phyloP scores from a whole-genome alignment of 1,140 invertebrate species.

The Apis cerana region DNA sequence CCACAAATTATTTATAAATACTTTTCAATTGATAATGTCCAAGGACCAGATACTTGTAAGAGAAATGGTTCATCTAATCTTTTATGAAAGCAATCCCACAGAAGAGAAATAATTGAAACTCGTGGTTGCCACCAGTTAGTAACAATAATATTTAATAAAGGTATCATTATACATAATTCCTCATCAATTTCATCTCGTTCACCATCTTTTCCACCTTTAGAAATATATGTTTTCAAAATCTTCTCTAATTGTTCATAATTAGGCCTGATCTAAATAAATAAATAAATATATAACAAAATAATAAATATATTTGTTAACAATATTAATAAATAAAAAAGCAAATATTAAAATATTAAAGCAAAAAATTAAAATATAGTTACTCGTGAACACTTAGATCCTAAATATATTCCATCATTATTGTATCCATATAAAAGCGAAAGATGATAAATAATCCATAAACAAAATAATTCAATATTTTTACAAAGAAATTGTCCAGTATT shows the following conservation, averaged over 20 bases:
- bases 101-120: constrained; percentile 73
- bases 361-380: constrained; percentile 53
- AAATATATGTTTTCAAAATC: constrained; percentile 74
- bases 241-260: constrained; percentile 75
- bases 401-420: constrained; percentile 67
- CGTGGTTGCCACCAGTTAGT: constrained; percentile 78
- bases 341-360: background rate
- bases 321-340: too few species aligned
- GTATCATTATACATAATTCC: constrained; percentile 76
- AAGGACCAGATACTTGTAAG: constrained; percentile 74
- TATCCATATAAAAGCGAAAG: constrained; percentile 76
- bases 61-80: constrained; percentile 78
- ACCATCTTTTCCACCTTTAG: constrained; percentile 72
- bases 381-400: constrained; percentile 59
- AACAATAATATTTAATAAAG: constrained; percentile 73
- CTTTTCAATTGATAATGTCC: constrained; percentile 77
- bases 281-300: background rate
- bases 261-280: constrained; percentile 53
- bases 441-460: constrained; percentile 76
- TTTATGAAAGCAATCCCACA: constrained; percentile 81
- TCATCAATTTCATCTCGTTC: constrained; percentile 76
- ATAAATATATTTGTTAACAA: too few species aligned
- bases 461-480: constrained; percentile 76
- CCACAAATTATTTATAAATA: constrained; percentile 55
- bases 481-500: constrained; percentile 53